These are phyloP conservation scores for Daphoenositta chrysoptera DNA, from an alignment of 2,113 vertebrate species.

Conservation along the genomic window DNA sequence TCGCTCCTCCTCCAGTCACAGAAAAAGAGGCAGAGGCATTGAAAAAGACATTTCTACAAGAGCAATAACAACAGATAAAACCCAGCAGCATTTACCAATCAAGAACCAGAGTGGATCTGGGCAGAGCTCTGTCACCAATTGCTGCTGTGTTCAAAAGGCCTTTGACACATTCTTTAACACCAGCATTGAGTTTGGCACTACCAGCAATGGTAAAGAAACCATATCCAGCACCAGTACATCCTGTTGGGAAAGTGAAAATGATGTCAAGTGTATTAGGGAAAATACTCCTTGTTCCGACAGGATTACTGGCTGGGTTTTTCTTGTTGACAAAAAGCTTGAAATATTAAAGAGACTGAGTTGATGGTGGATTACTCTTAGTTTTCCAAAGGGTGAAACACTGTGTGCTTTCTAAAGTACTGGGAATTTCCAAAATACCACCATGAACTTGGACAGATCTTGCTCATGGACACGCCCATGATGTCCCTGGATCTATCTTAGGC, in stretches of 20 bases:
- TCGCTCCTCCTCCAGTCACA: not conserved
- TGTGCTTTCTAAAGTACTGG: not conserved
- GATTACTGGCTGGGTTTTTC: not conserved
- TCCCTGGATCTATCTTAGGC: not conserved
- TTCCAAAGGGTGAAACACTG: not conserved
- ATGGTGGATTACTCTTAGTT: not conserved
- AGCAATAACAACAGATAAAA: not conserved
- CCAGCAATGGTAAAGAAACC: not conserved
- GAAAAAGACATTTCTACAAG: not conserved
- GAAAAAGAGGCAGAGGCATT: not conserved
- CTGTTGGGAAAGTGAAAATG: not conserved
- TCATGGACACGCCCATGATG: not conserved
- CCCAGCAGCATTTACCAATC: not conserved
- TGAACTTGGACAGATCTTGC: not conserved
- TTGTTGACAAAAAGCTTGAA: not conserved
- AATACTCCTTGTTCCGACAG: not conserved
- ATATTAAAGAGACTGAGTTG: not conserved
- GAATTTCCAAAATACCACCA: not conserved
- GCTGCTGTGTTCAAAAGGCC: fast-evolving
- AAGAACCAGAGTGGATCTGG: not conserved
- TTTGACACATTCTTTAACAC: not conserved
- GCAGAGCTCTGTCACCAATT: not conserved
- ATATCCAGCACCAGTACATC: not conserved
- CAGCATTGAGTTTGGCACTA: not conserved
- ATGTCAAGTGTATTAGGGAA: not conserved